A percentile compares a stretch with the other conserved stretches of the same genome.
These are phyloP conservation scores for Penaeus chinensis DNA, from an alignment of 1,140 invertebrate species.

Conservation along the genomic window DNA sequence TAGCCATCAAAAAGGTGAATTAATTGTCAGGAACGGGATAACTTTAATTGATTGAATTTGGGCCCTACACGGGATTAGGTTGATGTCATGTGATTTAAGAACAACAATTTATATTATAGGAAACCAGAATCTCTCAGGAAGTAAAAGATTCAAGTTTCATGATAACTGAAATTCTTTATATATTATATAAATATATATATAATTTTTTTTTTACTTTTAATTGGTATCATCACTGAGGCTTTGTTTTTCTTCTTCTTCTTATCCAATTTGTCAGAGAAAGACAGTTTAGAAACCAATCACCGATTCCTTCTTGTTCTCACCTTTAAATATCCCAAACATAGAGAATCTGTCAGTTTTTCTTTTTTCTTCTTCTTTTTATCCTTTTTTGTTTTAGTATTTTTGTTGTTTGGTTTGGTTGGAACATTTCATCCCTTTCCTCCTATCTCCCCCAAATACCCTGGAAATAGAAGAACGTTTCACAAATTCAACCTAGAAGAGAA, in stretches of 20 bases:
- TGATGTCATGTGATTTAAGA: too few species aligned
- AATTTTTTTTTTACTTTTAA: background rate
- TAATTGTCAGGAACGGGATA: too few species aligned
- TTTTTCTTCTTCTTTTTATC: background rate
- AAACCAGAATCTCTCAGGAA: slow-evolving; percentile 50
- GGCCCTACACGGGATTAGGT: too few species aligned
- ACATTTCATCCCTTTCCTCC: too few species aligned
- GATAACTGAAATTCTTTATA: slow-evolving; percentile 20
- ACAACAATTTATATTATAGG: background rate
- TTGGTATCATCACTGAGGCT: background rate
- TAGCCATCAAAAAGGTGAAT: too few species aligned
- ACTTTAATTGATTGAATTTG: too few species aligned
- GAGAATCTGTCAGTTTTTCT: slow-evolving; percentile 44
- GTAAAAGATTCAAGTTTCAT: slow-evolving; percentile 25
- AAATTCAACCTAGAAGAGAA: too few species aligned
- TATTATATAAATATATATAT: background rate
- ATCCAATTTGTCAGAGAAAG: too few species aligned
- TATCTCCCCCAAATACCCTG: too few species aligned
- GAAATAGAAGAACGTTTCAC: too few species aligned
- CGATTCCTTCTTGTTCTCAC: slow-evolving; percentile 25
- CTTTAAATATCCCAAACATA: background rate
- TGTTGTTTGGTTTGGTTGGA: too few species aligned
- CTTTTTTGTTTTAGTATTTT: too few species aligned
- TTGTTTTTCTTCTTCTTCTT: background rate
- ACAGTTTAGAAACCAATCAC: background rate